phyloP scores from a whole-genome alignment of 1,140 invertebrate genomes.

The honey bee (Apis mellifera) region Amel_HAv3.1 CM009936.2:11766501-11767000 shows the following conservation, averaged over 20 bases:
- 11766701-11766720: too few species aligned
- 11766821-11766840: neutral
- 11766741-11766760: too few species aligned
- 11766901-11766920: too few species aligned
- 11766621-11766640: neutral
- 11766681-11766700: too few species aligned
- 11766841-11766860: neutral
- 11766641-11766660: neutral
- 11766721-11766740: too few species aligned
- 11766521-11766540: neutral
- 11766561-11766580: neutral
- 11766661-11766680: neutral
- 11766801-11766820: too few species aligned
- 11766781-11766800: too few species aligned
- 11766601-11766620: neutral
- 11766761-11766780: too few species aligned
- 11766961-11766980: neutral
- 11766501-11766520: neutral
- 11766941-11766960: slow-evolving; percentile 13
- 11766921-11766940: neutral
- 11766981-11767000: neutral
- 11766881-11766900: neutral
- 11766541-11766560: neutral
- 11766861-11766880: neutral
- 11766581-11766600: neutral